Evolutionary conservation across 2,113 vertebrate species (phyloP), one percentile per base, ranked within the genome.

Genomic region (Cynopterus brachyotis): DNA sequence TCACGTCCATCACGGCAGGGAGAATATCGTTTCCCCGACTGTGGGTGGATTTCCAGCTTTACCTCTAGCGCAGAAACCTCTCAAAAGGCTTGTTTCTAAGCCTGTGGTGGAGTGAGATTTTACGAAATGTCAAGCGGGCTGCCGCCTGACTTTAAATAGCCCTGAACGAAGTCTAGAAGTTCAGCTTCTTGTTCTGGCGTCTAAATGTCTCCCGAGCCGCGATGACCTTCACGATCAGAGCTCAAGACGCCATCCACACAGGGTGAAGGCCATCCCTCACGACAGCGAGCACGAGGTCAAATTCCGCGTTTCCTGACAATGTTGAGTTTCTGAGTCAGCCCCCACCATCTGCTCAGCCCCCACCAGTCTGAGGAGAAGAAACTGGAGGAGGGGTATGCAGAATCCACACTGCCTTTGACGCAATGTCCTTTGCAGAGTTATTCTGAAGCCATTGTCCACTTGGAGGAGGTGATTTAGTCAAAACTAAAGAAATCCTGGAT

Each of bases 241-340:
- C 59, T 59, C 45, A 66, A 24, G 42, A 26, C 0, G 0, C 73
- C 28, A 13, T 0, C 37, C 0, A 9, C n/a, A 53, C 24, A 50
- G n/a, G 60, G 19, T 55, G 45, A 76, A 11, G 72, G 32, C 32
- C 3, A 9, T 13, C 35, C 35, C 66, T 75, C 26, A 3, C 0
- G 24, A 72, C 12, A 47, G 55, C 17, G 22, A 28, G 28, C 9
- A 20, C 1, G 3, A 40, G 60, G 17, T 28, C 67, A 24, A 13
- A 22, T 20, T 76, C 59, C 76, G 37, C 45, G 60, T 50, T 82
- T 76, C 40, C 47, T 72, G 50, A 32, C 16, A 47, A 30, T 20
- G 42, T 28, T 59, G 64, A 19, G 57, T 70, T 66, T 94, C 73
- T 72, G 4, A 20, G 9, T 62, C 28, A 60, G 83, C 50, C 50